Evolutionary conservation across 2,888 invertebrate genomes (phyloP), one percentile per base, ranked within the genome.

Genomic region (Dicyrtoma fusca): DNA sequence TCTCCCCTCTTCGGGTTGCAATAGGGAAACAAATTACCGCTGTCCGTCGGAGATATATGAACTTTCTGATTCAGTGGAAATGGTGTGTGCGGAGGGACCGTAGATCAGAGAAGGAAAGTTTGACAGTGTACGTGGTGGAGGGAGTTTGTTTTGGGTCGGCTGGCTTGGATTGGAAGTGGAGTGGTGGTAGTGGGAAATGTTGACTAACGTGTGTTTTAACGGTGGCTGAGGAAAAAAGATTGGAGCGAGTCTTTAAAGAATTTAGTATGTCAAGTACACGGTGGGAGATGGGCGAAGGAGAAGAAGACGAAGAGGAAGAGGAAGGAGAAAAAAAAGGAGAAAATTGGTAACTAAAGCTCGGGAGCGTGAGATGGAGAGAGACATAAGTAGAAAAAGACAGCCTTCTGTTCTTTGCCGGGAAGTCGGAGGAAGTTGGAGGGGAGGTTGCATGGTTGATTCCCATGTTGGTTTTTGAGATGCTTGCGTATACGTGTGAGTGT

Each of bases 341-440:
- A 45, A 45, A 10, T 11, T 11, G 45, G 45, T n/a, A 49, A 13
- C 5, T n/a, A 49, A 4, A 49, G 49, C 5, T 26, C n/a, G 34
- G 17, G 59, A 59, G 59, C 23, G 25, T 2, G 62, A 62, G 42
- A 62, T 2, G n/a, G 26, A 57, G 57, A 57, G 57, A 57, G 57
- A 21, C 11, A 55, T 21, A 55, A 55, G n/a, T 14, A 55, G 53
- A 55, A 55, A 53, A 57, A 10, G 57, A 57, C 25, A 25, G 25
- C 23, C 14, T 57, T n/a, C 21, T 53, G n/a, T 53, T 19, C 25
- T 57, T 25, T 57, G 26, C 57, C 57, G 57, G 57, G 8, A 23
- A 57, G 57, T 57, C 26, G 53, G 57, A 57, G 25, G 57, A 57
- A 34, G 34, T 26, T 57, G 23, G 57, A 53, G 53, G 53, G 53